Percentiles rank a stretch among this genome's conserved stretches.
These are phyloP conservation scores for Lochmaea capreae DNA, from an alignment of 2,888 invertebrate species.

Conservation along the genomic window DNA sequence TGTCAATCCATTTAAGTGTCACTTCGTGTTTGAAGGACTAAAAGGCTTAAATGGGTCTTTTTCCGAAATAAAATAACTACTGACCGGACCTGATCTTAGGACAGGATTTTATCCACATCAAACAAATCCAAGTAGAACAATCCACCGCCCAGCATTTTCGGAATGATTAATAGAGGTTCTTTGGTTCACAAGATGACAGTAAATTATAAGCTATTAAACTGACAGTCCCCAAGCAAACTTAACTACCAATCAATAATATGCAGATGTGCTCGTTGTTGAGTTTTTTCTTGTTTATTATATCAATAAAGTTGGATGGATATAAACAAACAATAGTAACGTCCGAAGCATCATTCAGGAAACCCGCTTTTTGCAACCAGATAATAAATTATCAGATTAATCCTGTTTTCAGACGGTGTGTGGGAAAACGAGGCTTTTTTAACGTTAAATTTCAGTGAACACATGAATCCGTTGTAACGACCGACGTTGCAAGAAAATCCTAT, in stretches of 20 bases:
- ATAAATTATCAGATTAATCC: too few relatives aligned
- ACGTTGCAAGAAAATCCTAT: too few relatives aligned
- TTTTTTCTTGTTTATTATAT: background rate
- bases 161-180: conserved; percentile 31
- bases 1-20: background rate
- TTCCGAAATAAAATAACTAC: conserved; percentile 23
- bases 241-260: conserved; percentile 18
- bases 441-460: too few relatives aligned
- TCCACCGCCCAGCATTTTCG: conserved; percentile 9
- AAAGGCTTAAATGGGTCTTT: conserved; percentile 22
- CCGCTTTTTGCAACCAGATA: too few relatives aligned
- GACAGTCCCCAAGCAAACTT: conserved; percentile 8
- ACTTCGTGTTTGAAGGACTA: conserved; percentile 12
- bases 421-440: too few relatives aligned
- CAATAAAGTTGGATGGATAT: background rate
- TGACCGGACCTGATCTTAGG: conserved; percentile 21
- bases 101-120: conserved; percentile 29
- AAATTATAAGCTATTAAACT: conserved; percentile 30
- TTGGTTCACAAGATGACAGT: conserved; percentile 29
- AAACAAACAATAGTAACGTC: background rate
- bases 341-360: too few relatives aligned
- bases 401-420: too few relatives aligned
- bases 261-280: background rate
- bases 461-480: too few relatives aligned
- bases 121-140: conserved; percentile 30